Evolutionary conservation across 2,113 vertebrate species (phyloP), one percentile per base, ranked within the genome.

Genomic region (Galeopterus variegatus): DNA sequence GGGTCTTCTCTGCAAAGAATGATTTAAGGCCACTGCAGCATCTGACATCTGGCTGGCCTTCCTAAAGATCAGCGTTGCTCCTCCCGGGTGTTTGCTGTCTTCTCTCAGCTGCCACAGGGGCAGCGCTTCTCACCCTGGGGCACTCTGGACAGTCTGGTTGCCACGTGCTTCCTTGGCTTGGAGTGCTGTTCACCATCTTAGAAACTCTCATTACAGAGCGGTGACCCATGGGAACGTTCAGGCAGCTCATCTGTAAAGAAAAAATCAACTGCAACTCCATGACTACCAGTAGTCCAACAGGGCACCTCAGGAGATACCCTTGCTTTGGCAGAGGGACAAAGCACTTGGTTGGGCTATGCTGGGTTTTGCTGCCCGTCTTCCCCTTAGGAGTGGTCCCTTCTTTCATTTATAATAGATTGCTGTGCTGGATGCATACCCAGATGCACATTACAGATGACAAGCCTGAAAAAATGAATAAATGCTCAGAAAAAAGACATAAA

Each of bases 211-310:
- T 21, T 17, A 8, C 17, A 33, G 26, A 75, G 58, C 60, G 13
- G 41, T 54, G 64, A 33, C 9, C 14, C 26, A 8, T 6, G 24
- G 3, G 9, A 28, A 18, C 13, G 9, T 15, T n/a, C 28, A 56
- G 26, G 12, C 72, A 26, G 14, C 26, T 81, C 15, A 54, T 41
- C 70, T 64, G 67, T n/a, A 58, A 60, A 73, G n/a, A 70, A 17
- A 64, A 76, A 64, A 0, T 41, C 58, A n/a, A 4, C 26, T 36
- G 41, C 18, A 76, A n/a, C 36, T 28, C 18, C 2, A 23, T 8
- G 23, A 10, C 24, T 28, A 21, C 4, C 15, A 1, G 2, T 14
- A 36, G 3, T n/a, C 26, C 2, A 12, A 5, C 1, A 17, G 8
- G 33, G 36, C 70, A n/a, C 24, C 24, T 12, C 31, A 12, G 91